phyloP scores from a whole-genome alignment of 2,888 invertebrate genomes.

The Gibbula magus region DNA sequence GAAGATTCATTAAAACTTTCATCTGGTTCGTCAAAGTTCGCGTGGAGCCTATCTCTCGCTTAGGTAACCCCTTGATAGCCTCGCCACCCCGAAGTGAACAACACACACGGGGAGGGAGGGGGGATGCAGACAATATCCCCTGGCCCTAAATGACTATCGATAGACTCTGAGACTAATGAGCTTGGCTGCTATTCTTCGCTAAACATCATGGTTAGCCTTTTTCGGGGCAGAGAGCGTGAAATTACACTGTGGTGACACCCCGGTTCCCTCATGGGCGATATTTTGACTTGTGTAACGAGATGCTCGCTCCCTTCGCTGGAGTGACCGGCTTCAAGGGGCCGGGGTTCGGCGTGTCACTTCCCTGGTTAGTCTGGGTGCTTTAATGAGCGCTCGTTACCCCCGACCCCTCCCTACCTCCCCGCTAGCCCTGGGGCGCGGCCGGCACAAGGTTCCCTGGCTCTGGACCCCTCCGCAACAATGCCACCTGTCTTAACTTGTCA shows the following conservation, averaged over 20 bases:
- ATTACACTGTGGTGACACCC: background rate
- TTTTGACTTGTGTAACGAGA: constrained; percentile 13
- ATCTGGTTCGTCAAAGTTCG: no score
- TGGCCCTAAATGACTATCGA: constrained; percentile 9
- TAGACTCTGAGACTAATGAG: background rate
- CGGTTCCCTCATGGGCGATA: background rate
- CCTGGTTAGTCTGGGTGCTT: background rate
- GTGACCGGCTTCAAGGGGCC: background rate
- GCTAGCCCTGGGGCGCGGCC: background rate
- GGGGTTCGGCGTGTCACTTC: background rate
- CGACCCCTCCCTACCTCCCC: constrained; percentile 7
- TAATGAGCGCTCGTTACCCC: constrained; percentile 10
- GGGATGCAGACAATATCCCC: background rate
- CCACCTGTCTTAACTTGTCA: constrained; percentile 3
- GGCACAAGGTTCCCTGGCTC: constrained; percentile 1
- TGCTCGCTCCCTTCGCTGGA: background rate
- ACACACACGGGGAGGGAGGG: background rate
- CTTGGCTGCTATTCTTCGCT: background rate
- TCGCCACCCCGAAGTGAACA: constrained; percentile 13
- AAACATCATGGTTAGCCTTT: constrained; percentile 1
- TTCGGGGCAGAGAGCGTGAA: constrained; percentile 1
- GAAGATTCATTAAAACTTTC: no score
- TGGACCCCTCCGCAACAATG: background rate
- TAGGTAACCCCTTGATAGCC: background rate
- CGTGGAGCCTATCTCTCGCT: no score